These are phyloP conservation scores for Brachylomia viminalis DNA, from an alignment of 2,888 invertebrate genomes.

Conservation along the genomic window DNA sequence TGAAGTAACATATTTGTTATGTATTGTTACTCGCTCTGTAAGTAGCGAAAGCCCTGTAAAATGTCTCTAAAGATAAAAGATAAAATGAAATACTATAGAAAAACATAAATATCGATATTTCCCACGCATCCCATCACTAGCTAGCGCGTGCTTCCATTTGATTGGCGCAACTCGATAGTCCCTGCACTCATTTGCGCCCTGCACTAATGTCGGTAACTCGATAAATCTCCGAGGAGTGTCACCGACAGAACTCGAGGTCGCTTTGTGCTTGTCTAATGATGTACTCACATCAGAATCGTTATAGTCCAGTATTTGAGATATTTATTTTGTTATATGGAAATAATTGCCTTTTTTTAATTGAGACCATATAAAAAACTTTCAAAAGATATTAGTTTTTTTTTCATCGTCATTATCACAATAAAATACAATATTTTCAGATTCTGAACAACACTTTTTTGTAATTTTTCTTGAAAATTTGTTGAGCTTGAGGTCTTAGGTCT, in stretches of 20 bases:
- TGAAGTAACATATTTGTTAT: no score
- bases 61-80: neutral
- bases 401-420: neutral
- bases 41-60: no score
- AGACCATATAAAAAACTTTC: neutral
- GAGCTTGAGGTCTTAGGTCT: no score
- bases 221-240: constrained; percentile 82
- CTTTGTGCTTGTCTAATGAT: constrained; percentile 71
- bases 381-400: neutral
- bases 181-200: constrained; percentile 86
- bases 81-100: neutral
- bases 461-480: no score
- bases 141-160: constrained; percentile 86
- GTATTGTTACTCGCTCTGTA: no score
- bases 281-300: constrained; percentile 29
- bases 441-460: no score
- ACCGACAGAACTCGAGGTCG: constrained; percentile 68
- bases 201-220: constrained; percentile 80
- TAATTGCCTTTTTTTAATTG: neutral
- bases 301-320: constrained; percentile 1
- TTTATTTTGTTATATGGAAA: neutral
- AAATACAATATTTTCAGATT: no score
- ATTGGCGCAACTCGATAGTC: constrained; percentile 90
- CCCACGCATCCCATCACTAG: constrained; percentile 77
- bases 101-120: constrained; percentile 66